Conservation (phyloP, 2,797 vertebrate genomes). For the Furcifer pardalis region DNA sequence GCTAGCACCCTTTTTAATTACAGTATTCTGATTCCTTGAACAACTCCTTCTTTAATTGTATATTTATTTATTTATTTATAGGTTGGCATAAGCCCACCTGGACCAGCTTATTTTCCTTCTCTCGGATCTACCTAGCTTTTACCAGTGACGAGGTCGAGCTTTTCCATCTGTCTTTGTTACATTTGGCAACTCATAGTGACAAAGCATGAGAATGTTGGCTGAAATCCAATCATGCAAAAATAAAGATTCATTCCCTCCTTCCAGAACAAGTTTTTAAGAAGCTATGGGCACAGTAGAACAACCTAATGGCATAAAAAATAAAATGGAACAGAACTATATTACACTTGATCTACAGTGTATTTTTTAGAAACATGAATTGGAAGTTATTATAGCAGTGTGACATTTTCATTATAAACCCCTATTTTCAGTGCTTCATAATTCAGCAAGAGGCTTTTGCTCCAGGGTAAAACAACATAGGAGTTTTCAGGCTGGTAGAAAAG, state of each 20-base stretch:
- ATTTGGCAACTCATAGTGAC: slow-evolving; percentile 14
- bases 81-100: neutral
- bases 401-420: slow-evolving; percentile 36
- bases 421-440: slow-evolving; percentile 44
- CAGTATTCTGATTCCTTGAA: neutral
- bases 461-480: slow-evolving; percentile 28
- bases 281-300: slow-evolving; percentile 15
- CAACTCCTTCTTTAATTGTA: neutral
- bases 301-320: slow-evolving; percentile 29
- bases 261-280: slow-evolving; percentile 27
- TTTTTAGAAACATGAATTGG: slow-evolving; percentile 39
- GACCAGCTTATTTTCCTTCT: neutral
- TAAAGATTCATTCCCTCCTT: slow-evolving; percentile 36
- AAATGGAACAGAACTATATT: slow-evolving; percentile 12
- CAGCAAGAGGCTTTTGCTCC: neutral
- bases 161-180: slow-evolving; percentile 16
- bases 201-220: slow-evolving; percentile 29
- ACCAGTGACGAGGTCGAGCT: neutral
- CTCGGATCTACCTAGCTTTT: neutral
- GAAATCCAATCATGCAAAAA: slow-evolving; percentile 28
- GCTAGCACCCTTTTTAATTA: neutral
- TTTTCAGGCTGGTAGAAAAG: slow-evolving; percentile 16
- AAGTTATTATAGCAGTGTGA: slow-evolving; percentile 37
- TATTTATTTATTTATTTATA: neutral
- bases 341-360: slow-evolving; percentile 14